Percentiles rank a stretch among this genome's conserved stretches.
These are phyloP conservation scores for Phaonia tiefii DNA, from an alignment of 2,888 invertebrate species.

Conservation along the genomic window DNA sequence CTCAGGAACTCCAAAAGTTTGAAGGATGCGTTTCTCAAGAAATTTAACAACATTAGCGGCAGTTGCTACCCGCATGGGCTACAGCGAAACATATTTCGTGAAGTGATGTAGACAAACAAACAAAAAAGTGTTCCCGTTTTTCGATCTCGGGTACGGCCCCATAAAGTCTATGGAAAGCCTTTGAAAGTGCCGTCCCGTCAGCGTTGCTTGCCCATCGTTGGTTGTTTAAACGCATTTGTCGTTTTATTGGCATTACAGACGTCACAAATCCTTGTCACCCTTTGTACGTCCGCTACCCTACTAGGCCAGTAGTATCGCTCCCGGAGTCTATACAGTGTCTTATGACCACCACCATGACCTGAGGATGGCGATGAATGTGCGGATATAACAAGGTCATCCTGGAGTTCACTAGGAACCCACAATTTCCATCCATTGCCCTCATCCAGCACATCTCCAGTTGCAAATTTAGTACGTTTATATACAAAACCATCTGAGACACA, in stretches of 20 bases:
- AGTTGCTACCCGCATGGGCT: background rate
- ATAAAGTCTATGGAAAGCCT: background rate
- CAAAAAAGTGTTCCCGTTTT: background rate
- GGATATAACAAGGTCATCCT: background rate
- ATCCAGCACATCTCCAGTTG: background rate
- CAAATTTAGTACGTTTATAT: slow-evolving; percentile 11
- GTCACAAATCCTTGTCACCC: background rate
- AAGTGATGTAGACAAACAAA: slow-evolving; percentile 38
- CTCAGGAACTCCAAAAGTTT: no score
- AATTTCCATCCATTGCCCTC: slow-evolving; percentile 27
- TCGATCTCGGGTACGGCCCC: slow-evolving; percentile 13
- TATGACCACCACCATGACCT: slow-evolving; percentile 13
- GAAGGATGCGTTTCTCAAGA: no score
- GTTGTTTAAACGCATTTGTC: background rate
- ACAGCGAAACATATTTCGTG: background rate
- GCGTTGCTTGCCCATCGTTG: background rate
- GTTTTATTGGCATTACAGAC: background rate
- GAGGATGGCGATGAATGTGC: slow-evolving; percentile 29
- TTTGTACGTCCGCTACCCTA: background rate
- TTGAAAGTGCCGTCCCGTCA: background rate
- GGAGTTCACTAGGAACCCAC: slow-evolving; percentile 13
- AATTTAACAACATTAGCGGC: slow-evolving; percentile 2
- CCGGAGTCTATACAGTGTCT: background rate
- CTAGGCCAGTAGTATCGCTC: slow-evolving; percentile 10
- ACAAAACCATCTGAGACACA: background rate